Conservation (phyloP, 2,888 invertebrate species). For the Rhogogaster chlorosoma region DNA sequence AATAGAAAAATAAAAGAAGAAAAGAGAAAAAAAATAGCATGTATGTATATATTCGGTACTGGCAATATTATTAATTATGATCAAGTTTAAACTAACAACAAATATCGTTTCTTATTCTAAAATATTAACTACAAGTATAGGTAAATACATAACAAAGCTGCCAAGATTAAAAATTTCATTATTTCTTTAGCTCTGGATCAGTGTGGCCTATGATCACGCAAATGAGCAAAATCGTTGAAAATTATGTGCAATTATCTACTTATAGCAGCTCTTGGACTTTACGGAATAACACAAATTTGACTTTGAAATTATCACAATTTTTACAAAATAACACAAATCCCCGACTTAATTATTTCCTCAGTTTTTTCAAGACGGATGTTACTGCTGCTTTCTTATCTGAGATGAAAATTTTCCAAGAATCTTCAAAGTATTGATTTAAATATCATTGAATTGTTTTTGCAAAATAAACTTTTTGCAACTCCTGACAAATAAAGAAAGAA, state of each 20-base stretch:
- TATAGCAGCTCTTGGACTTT: not conserved
- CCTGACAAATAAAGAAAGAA: not conserved
- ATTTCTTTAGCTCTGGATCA: not conserved
- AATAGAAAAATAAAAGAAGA: not conserved
- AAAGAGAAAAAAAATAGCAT: not conserved
- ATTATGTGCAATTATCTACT: conserved; percentile 21
- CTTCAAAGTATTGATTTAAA: not conserved
- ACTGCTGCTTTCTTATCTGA: not conserved
- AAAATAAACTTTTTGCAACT: not conserved
- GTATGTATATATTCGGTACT: conserved; percentile 23
- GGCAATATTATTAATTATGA: conserved; percentile 32
- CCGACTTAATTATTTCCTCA: not conserved
- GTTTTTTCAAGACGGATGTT: not conserved
- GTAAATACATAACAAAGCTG: conserved; percentile 23
- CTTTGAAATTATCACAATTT: conserved; percentile 23
- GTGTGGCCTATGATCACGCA: not conserved
- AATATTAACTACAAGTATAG: conserved; percentile 5
- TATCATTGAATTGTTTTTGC: not conserved
- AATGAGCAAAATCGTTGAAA: conserved; percentile 1
- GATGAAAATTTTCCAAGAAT: not conserved
- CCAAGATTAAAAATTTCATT: conserved; percentile 1
- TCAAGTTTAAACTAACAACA: not conserved
- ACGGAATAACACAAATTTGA: conserved; percentile 11
- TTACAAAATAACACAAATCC: conserved; percentile 23
- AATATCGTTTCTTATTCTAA: conserved; percentile 19